Conservation (phyloP, 2,888 invertebrate genomes). For the Tillus elongatus region DNA sequence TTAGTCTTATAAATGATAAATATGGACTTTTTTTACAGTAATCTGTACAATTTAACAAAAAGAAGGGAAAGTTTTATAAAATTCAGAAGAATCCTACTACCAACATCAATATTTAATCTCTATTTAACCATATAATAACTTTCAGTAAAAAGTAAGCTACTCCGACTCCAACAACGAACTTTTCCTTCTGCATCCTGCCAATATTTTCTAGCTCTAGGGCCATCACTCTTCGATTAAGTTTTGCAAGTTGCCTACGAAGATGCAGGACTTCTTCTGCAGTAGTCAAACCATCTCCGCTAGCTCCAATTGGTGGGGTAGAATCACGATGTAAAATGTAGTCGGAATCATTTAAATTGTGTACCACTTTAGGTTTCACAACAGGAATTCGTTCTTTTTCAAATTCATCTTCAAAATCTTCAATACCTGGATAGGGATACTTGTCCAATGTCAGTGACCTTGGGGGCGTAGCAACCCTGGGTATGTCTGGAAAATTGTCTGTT, state of each 20-base stretch:
- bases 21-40: no score
- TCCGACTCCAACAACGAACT: constrained; percentile 74
- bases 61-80: no score
- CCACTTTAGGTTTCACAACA: constrained; percentile 29
- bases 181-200: constrained; percentile 77
- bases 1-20: no score
- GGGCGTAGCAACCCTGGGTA: constrained; percentile 79
- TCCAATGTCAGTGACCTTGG: constrained; percentile 81
- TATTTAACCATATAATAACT: constrained; percentile 73
- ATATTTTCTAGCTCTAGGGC: constrained; percentile 78
- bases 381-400: constrained; percentile 33
- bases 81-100: no score
- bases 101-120: constrained; percentile 37
- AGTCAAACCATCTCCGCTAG: constrained; percentile 54
- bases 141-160: constrained; percentile 80
- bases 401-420: constrained; percentile 48
- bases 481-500: constrained; percentile 55
- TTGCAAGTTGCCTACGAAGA: constrained; percentile 75
- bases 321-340: constrained; percentile 27
- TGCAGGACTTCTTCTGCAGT: constrained; percentile 73
- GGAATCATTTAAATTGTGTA: constrained; percentile 31
- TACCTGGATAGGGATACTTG: constrained; percentile 70
- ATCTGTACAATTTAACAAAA: no score
- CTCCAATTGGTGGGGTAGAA: constrained; percentile 32
- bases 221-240: constrained; percentile 77